Conservation (phyloP, 2,113 vertebrate genomes). For the Ochotona princeps region DNA sequence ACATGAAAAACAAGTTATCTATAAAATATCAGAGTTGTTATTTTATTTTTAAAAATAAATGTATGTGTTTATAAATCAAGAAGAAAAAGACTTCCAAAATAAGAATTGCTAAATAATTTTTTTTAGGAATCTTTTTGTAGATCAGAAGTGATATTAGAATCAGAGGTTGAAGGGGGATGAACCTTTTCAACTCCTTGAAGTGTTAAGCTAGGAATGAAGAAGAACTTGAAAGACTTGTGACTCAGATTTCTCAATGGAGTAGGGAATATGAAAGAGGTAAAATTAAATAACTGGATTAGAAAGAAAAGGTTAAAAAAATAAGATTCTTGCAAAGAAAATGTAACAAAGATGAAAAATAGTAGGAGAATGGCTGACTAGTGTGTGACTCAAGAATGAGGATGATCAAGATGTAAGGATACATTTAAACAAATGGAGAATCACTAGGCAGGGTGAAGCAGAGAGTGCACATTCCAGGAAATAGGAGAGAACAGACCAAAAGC, state of each 20-base stretch:
- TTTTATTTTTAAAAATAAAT: background rate
- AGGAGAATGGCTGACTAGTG: background rate
- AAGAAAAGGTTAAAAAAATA: slow-evolving; percentile 7
- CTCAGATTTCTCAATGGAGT: slow-evolving; percentile 21
- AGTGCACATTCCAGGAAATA: too few species aligned
- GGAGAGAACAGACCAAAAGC: too few species aligned
- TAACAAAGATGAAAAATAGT: background rate
- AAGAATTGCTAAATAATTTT: background rate
- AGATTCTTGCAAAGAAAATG: background rate
- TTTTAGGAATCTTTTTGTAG: background rate
- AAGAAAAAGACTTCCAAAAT: background rate
- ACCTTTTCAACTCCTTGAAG: background rate
- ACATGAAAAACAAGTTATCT: background rate
- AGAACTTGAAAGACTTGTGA: background rate
- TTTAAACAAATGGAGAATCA: too few species aligned
- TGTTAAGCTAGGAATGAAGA: background rate
- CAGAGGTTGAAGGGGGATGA: background rate
- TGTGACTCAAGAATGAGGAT: background rate
- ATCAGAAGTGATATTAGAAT: background rate
- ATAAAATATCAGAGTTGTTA: background rate
- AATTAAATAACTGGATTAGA: background rate
- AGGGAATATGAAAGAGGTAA: background rate
- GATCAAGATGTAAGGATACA: too few species aligned
- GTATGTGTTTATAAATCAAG: slow-evolving; percentile 20
- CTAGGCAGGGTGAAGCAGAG: too few species aligned